Evolutionary conservation across 2,888 invertebrate genomes (phyloP), one percentile per base, ranked within the genome.

Genomic region (Nephrotoma appendiculata): DNA sequence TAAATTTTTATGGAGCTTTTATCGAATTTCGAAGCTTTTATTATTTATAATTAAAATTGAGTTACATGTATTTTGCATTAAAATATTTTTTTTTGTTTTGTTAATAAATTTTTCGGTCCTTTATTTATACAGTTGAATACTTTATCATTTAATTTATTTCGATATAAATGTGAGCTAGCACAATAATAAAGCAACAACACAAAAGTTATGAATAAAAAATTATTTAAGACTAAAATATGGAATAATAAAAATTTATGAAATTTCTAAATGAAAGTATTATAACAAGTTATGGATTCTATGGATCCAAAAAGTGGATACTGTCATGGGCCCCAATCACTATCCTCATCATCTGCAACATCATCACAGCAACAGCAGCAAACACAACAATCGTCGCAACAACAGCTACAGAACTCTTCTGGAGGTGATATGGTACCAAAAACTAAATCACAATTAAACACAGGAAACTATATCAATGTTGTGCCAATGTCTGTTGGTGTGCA

Each of bases 401-500:
- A 85, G 87, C 86, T 89, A 85, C 88, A 88, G 86, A 71, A 71
- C 11, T 7, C 31, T 71, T 87, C 88, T 86, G 57, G 48, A 71
- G 87, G 87, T 84, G 88, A 87, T 42, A 88, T 86, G 87, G 87
- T 88, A 83, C 86, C 88, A 52, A 89, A 89, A 88, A 88, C 88
- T 83, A 89, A 89, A 87, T 88, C 89, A 88, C 88, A 89, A 87
- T 87, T 89, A 87, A 89, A 89, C 88, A 88, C 89, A 88, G 89
- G 90, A 87, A 91, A 90, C 89, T 91, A 90, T 88, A 91, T 91
- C 88, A 91, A 91, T 88, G 90, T 91, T 87, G 90, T 91, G 90
- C 90, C 91, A 71, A 90, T 91, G 88, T 91, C 91, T 86, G 88
- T 91, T 88, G 91, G 90, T 86, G 88, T 91, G 87, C 91, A 91